Evolutionary conservation across 1,140 invertebrate species (phyloP).

Genomic region (Nasonia vitripennis): DNA sequence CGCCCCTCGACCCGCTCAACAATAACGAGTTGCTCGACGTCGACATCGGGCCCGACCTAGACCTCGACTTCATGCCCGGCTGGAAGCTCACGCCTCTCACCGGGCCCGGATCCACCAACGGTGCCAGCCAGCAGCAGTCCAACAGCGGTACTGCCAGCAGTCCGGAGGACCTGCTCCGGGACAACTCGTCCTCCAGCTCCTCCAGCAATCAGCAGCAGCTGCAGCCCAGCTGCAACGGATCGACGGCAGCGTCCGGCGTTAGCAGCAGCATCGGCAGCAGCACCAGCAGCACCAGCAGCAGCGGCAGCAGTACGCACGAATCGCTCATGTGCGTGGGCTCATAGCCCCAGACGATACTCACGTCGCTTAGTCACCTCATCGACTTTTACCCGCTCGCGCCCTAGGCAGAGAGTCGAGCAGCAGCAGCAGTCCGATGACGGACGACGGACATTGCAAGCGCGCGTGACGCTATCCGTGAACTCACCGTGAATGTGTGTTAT

Average conservation of each 20-base stretch:
- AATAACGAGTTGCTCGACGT: conserved; percentile 83
- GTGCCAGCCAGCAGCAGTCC: conserved; percentile 56
- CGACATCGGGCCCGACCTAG: conserved; percentile 76
- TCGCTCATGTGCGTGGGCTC: conserved; percentile 73
- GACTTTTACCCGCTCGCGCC: conserved; percentile 69
- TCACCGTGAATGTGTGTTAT: conserved; percentile 18
- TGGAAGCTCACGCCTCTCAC: conserved; percentile 79
- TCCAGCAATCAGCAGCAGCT: conserved; percentile 55
- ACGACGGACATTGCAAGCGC: conserved; percentile 31
- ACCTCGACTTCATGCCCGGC: conserved; percentile 79
- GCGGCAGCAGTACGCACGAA: conserved; percentile 69
- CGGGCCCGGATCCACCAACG: conserved; percentile 51
- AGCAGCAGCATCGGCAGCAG: conserved; percentile 56
- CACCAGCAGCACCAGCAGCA: conserved; percentile 55
- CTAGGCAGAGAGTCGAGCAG: conserved; percentile 47
- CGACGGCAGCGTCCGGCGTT: conserved; percentile 54
- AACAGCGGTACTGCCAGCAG: conserved; percentile 52
- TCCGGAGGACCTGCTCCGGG: conserved; percentile 45
- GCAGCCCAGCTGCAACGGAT: conserved; percentile 57
- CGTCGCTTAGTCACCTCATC: conserved; percentile 72
- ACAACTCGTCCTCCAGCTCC: conserved; percentile 48
- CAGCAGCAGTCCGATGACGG: conserved; percentile 19
- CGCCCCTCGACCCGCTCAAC: conserved; percentile 88
- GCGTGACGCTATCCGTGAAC: background rate
- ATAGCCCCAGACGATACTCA: conserved; percentile 72